These are phyloP conservation scores for Dromaius novaehollandiae DNA, from an alignment of 2,113 vertebrate species.

Conservation along the genomic window DNA sequence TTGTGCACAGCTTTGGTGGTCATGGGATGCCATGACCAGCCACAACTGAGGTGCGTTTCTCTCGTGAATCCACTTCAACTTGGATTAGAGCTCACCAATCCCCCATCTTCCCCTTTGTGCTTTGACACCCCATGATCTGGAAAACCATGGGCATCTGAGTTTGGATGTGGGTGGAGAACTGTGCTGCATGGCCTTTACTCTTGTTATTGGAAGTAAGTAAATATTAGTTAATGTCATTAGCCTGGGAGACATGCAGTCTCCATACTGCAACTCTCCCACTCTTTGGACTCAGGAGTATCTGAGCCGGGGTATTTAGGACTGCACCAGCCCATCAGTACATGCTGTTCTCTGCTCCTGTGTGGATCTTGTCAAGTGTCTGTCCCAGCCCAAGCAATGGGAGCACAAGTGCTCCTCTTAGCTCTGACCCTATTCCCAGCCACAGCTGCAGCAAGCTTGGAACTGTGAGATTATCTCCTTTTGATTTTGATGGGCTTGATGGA, in stretches of 20 bases:
- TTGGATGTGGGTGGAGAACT: background rate
- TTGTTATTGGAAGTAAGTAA: conserved; percentile 14
- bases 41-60: background rate
- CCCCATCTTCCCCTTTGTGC: background rate
- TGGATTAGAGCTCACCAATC: background rate
- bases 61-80: background rate
- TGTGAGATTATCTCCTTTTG: conserved; percentile 46
- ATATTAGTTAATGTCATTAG: conserved; percentile 57
- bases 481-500: background rate
- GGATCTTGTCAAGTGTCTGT: background rate
- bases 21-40: background rate
- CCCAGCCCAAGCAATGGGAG: conserved; percentile 36
- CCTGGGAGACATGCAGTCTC: background rate
- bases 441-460: conserved; percentile 29
- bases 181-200: conserved; percentile 4
- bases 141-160: background rate
- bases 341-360: background rate
- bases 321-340: background rate
- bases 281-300: conserved; percentile 25
- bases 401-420: conserved; percentile 23
- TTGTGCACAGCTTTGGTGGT: background rate
- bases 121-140: background rate
- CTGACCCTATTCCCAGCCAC: background rate
- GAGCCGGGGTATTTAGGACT: background rate
- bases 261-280: background rate